Base-by-base conservation (phyloP, 2,888 invertebrate genomes). In the Drepanosiphum platanoidis region DNA sequence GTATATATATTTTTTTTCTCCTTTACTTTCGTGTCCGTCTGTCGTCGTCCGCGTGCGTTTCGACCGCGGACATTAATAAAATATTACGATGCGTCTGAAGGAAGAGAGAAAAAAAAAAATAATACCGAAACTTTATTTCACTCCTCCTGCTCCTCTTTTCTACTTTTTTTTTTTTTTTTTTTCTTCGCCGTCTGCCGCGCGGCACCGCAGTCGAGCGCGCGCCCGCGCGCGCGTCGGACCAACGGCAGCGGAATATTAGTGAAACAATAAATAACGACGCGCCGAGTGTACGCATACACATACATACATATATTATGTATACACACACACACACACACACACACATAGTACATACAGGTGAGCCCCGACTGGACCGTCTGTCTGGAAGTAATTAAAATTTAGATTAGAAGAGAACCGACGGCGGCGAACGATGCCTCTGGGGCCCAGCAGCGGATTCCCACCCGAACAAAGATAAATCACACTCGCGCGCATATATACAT, bases 371-470 rank as follows among this genome's bases (percentile, higher is more conserved):
- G 72, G 34, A 61, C 52, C 66, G 74, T 68, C 81, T 81, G 82
- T 82, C 83, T 84, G 83, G 36, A 84, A 77, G 83, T 84, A 84
- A 84, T 84, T 84, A 84, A 84, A 84, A 84, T 84, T 84, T 84
- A 84, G 83, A 84, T 84, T 84, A 84, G 75, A 75, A 77, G 83
- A 27, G 75, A 84, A 75, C 46, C 74, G 68, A 71, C 36, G 42
- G n/a, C 30, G 79, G 46, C 79, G 79, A 82, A 58, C 61, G 39
- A 82, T 75, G 83, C 83, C 83, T 84, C 75, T 36, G 75, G 83
- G 83, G 83, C 66, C 34, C 66, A 27, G 83, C 64, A 39, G 36
- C 71, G 75, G 83, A 71, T 75, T 83, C 83, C 83, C 75, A 75
- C 75, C 75, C 75, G 83, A 84, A 84, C 83, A 84, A 84, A 84